Percentiles rank a stretch among this genome's conserved stretches.
Evolutionary conservation across 2,888 invertebrate species (phyloP).

Genomic region (Protonemura montana): DNA sequence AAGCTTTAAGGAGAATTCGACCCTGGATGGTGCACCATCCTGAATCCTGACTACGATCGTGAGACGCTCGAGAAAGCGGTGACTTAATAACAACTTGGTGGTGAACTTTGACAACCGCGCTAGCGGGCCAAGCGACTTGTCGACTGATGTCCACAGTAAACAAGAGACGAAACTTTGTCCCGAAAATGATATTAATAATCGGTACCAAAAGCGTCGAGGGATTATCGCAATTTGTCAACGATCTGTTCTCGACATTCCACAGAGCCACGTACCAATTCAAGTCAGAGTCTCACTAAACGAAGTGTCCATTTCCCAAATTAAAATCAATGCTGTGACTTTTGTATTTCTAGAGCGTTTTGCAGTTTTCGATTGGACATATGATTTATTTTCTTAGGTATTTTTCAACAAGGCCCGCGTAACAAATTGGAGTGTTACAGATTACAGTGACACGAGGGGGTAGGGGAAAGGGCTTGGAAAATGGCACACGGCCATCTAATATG

Average conservation of each 20-base stretch:
- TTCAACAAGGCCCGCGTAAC: conserved; percentile 21
- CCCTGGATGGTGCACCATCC: background rate
- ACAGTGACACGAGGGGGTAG: conserved; percentile 24
- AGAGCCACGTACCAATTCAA: background rate
- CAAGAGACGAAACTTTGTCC: background rate
- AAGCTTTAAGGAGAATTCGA: background rate
- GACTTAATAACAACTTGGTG: background rate
- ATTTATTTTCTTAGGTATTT: conserved; percentile 12
- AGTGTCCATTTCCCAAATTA: conserved; percentile 16
- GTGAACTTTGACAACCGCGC: background rate
- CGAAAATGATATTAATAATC: conserved; percentile 4
- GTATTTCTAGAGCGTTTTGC: background rate
- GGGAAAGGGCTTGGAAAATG: background rate
- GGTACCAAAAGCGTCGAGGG: background rate
- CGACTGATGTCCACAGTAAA: background rate
- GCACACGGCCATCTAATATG: conserved; percentile 40
- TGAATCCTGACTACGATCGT: background rate
- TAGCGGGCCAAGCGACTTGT: background rate
- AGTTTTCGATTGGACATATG: background rate
- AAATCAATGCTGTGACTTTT: conserved; percentile 9
- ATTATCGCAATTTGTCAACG: background rate
- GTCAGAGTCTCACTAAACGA: background rate
- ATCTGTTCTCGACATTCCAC: background rate
- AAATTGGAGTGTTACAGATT: conserved; percentile 30
- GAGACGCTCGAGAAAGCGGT: background rate